A percentile compares a stretch with the other conserved stretches of the same genome.
These are phyloP conservation scores for Cynodonichthys magdalenae DNA, from an alignment of 2,797 vertebrate species.

Conservation along the genomic window DNA sequence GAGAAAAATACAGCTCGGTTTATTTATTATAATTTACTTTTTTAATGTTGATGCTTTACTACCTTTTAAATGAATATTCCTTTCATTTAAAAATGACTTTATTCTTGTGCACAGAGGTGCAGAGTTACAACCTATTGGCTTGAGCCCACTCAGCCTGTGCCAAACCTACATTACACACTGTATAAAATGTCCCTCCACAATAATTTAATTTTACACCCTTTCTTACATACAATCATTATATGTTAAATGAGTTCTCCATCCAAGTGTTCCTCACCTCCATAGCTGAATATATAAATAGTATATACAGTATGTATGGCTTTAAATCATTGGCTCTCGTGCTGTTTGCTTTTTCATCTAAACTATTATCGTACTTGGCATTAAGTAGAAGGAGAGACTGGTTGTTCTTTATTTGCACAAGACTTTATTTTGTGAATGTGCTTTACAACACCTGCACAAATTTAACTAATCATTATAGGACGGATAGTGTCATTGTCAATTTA, in stretches of 20 bases:
- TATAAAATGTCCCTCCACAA: not conserved
- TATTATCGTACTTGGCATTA: constrained; percentile 15
- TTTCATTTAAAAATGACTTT: constrained; percentile 1
- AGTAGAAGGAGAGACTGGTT: constrained; percentile 40
- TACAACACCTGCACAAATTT: constrained; percentile 65
- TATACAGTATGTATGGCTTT: constrained; percentile 28
- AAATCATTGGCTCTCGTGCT: constrained; percentile 54
- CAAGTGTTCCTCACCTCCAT: constrained; percentile 17
- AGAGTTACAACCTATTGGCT: not conserved
- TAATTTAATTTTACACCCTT: constrained; percentile 7
- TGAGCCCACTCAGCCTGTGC: not conserved
- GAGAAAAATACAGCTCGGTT: not conserved
- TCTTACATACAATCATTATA: constrained; percentile 15
- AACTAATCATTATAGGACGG: constrained; percentile 41
- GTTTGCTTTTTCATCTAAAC: constrained; percentile 22
- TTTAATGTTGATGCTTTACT: not conserved
- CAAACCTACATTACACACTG: not conserved
- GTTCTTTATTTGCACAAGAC: constrained; percentile 50
- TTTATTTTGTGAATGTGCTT: constrained; percentile 35
- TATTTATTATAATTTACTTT: not conserved
- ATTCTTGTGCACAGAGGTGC: not conserved
- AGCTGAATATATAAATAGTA: constrained; percentile 38
- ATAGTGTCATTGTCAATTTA: constrained; percentile 36
- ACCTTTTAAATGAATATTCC: not conserved
- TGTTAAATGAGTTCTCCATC: constrained; percentile 24